These are phyloP conservation scores for Papilio glaucus DNA, from an alignment of 1,140 invertebrate species.

Conservation along the genomic window DNA sequence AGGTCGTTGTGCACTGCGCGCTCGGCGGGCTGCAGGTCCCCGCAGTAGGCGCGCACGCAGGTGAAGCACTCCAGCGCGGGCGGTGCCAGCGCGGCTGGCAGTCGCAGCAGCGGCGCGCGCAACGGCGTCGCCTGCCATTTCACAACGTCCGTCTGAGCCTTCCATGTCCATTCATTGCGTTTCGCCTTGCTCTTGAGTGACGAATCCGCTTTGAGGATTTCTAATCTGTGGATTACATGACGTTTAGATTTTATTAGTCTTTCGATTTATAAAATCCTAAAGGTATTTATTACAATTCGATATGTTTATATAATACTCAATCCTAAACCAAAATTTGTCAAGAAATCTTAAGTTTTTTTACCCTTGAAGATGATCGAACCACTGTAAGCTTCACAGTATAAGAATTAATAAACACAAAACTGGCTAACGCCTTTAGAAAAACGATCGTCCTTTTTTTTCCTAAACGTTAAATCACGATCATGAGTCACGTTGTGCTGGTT, in stretches of 20 bases:
- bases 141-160: conserved; percentile 95
- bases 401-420: too few relatives aligned
- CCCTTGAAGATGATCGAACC: too few relatives aligned
- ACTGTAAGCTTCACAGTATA: too few relatives aligned
- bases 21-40: conserved; percentile 91
- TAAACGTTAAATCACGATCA: not conserved
- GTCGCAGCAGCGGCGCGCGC: conserved; percentile 92
- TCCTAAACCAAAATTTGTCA: too few relatives aligned
- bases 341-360: too few relatives aligned
- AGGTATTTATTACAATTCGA: too few relatives aligned
- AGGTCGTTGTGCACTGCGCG: conserved; percentile 78
- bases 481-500: not conserved
- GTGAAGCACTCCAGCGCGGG: conserved; percentile 97
- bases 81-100: conserved; percentile 90
- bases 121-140: conserved; percentile 95
- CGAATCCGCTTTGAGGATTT: conserved; percentile 90
- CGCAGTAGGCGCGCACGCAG: conserved; percentile 97
- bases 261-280: too few relatives aligned
- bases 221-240: conserved; percentile 86
- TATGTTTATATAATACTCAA: too few relatives aligned
- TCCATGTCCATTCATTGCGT: conserved; percentile 82
- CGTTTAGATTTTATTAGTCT: not conserved
- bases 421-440: not conserved
- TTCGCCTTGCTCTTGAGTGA: conserved; percentile 87
- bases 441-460: not conserved